Evolutionary conservation across 2,888 invertebrate genomes (phyloP), one percentile per base, ranked within the genome.

Genomic region (Ectemnius lituratus): DNA sequence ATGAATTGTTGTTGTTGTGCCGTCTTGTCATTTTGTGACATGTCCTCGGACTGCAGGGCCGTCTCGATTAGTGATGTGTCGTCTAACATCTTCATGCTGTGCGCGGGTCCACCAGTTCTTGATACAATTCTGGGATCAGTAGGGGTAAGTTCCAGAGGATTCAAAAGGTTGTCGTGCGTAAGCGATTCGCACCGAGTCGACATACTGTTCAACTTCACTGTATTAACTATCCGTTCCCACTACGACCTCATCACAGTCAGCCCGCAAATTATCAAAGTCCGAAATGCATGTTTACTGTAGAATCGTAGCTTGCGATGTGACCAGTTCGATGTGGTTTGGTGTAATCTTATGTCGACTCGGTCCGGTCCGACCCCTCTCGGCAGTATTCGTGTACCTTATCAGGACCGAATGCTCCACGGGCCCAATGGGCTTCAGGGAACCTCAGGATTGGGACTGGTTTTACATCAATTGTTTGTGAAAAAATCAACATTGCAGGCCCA

Each of bases 51-150:
- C 1, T 52, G 52, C 52, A 52, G n/a, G 14, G 5, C n/a, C 14
- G 14, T 52, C 8, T 20, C 45, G 14, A 23, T 16, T 27, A 11
- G 18, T 6, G 8, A 47, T 20, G 14, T 60, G 52, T 60, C 37
- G 2, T 23, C 62, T 2, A 63, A 66, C 75, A 78, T 78, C 56
- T 67, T 64, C 49, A 49, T 27, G 23, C 11, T 37, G 64, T 23
- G n/a, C 23, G 23, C 59, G 46, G 37, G 3, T 67, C n/a, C 49
- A 46, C 37, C 49, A 28, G 56, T 62, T 47, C 65, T 68, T 8
- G 49, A 65, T 28, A 14, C 49, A 64, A 76, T 4, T 72, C 57
- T 37, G 28, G 14, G n/a, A 57, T 73, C 13, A 47, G n/a, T 69
- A 67, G 4, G 45, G 46, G 62, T 60, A 62, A 74, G 37, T 11